These are phyloP conservation scores for Embidobia sp. DNA, from an alignment of 2,888 invertebrate genomes.

Conservation along the genomic window DNA sequence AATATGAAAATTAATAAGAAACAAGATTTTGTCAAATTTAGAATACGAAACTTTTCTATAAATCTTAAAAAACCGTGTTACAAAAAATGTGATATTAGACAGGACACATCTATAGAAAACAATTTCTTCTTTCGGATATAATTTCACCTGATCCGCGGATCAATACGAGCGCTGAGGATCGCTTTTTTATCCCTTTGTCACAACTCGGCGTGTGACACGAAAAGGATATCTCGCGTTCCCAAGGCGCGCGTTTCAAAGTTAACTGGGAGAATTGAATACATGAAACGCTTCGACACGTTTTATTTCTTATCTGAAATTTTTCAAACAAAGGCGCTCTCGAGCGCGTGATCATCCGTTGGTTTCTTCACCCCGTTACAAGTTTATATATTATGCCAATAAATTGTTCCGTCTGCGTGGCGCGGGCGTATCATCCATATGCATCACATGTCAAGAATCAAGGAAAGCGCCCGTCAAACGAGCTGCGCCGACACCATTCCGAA, in stretches of 20 bases:
- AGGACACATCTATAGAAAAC: too few species aligned
- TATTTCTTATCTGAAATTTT: slow-evolving; percentile 36
- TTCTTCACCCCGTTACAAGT: slow-evolving; percentile 42
- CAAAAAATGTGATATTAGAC: too few species aligned
- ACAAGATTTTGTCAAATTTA: too few species aligned
- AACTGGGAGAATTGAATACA: slow-evolving; percentile 16
- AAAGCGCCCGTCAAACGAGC: slow-evolving; percentile 36
- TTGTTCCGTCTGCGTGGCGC: slow-evolving; percentile 24
- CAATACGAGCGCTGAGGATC: too few species aligned
- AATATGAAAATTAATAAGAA: too few species aligned
- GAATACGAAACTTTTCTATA: too few species aligned
- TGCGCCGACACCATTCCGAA: slow-evolving; percentile 42
- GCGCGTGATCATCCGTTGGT: slow-evolving; percentile 27
- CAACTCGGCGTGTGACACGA: slow-evolving; percentile 10
- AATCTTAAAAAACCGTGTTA: too few species aligned
- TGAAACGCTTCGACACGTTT: slow-evolving; percentile 27
- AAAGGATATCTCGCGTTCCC: slow-evolving; percentile 14
- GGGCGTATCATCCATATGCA: slow-evolving; percentile 49
- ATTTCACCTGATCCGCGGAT: too few species aligned
- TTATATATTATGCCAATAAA: slow-evolving; percentile 51
- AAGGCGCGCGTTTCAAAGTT: slow-evolving; percentile 8
- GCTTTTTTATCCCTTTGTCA: slow-evolving; percentile 27
- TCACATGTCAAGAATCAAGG: slow-evolving; percentile 53
- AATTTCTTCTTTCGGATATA: too few species aligned
- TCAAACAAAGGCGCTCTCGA: slow-evolving; percentile 33